Conservation (phyloP, 2,888 invertebrate species). For the Athripsodes cinereus region DNA sequence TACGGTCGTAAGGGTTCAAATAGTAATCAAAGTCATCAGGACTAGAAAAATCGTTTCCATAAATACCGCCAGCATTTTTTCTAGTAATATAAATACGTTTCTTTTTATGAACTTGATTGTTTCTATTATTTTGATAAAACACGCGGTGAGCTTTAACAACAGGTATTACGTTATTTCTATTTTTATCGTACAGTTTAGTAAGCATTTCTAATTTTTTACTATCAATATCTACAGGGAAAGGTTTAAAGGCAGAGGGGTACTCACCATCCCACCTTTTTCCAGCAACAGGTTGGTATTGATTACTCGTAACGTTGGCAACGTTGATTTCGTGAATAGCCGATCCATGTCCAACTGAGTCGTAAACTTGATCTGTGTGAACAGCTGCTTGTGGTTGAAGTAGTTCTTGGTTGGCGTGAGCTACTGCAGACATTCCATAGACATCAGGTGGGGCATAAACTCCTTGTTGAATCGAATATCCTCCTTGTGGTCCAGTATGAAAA, state of each 20-base stretch:
- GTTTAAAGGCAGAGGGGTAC: constrained; percentile 5
- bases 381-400: constrained; percentile 35
- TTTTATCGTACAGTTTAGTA: not conserved
- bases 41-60: not conserved
- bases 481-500: constrained; percentile 47
- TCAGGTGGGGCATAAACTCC: constrained; percentile 45
- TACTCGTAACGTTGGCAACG: constrained; percentile 13
- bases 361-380: constrained; percentile 8
- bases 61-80: not conserved
- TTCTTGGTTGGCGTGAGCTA: constrained; percentile 42
- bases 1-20: not conserved
- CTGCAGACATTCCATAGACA: constrained; percentile 44
- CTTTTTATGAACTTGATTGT: not conserved
- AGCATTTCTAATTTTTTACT: not conserved
- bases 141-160: no score
- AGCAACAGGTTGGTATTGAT: constrained; percentile 14
- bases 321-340: constrained; percentile 38
- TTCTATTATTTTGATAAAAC: no score
- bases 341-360: constrained; percentile 48
- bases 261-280: constrained; percentile 26
- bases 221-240: not conserved
- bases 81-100: not conserved
- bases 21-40: not conserved
- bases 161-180: not conserved
- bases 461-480: constrained; percentile 41